phyloP scores from a whole-genome alignment of 1,140 invertebrate genomes.

The Drosophila rufa region DNA sequence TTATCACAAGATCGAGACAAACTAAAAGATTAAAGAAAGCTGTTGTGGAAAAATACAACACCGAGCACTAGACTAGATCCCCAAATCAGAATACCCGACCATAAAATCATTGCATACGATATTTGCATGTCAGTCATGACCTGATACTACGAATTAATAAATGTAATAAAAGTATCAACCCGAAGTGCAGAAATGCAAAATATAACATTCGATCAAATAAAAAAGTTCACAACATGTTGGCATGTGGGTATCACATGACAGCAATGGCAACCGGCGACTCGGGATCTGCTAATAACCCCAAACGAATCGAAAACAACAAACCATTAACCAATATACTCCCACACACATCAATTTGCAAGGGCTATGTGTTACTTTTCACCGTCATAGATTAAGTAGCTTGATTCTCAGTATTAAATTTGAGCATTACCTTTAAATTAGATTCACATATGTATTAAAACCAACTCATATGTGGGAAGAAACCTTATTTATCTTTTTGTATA shows the following conservation, averaged over 20 bases:
- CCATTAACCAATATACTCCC: conserved; percentile 30
- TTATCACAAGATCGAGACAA: conserved; percentile 1
- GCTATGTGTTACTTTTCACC: conserved; percentile 21
- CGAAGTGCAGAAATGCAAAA: conserved; percentile 14
- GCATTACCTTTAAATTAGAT: background rate
- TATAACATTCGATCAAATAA: conserved; percentile 9
- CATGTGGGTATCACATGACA: conserved; percentile 22
- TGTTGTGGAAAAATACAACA: background rate
- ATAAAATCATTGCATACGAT: background rate
- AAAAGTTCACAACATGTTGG: background rate
- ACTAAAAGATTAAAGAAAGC: background rate
- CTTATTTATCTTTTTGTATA: too few relatives aligned
- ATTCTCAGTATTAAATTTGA: background rate
- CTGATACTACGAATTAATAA: background rate
- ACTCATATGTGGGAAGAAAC: background rate
- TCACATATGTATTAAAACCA: too few relatives aligned
- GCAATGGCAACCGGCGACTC: conserved; percentile 4
- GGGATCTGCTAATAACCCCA: conserved; percentile 21
- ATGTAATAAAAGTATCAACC: background rate
- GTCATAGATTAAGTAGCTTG: background rate
- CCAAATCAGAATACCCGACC: too few relatives aligned
- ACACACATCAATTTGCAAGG: conserved; percentile 18
- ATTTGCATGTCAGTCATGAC: background rate
- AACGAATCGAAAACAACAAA: conserved; percentile 28
- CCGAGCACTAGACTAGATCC: background rate